Evolutionary conservation across 1,140 invertebrate species (phyloP), one percentile per base, ranked within the genome.

Genomic region (Choristoneura fumiferana): DNA sequence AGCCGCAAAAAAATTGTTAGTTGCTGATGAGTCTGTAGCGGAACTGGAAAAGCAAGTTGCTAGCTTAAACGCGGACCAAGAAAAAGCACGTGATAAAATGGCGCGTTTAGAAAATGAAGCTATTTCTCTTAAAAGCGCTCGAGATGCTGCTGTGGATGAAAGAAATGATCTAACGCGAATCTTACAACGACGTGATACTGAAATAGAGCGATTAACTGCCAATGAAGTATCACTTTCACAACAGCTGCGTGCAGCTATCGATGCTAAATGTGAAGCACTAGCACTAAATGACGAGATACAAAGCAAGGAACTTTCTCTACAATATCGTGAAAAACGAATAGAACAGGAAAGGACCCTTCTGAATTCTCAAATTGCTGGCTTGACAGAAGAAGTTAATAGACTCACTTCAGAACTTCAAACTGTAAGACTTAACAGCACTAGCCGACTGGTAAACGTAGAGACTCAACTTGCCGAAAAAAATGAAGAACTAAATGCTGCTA

Each of bases 241-340:
- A 67, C 94, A 96, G 76, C 76, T 96, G 14, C 91, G 93, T 71
- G 67, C 84, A 49, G 94, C 95, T 35, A 92, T 95, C 58, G 88
- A 92, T 62, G 91, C 94, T 3, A 97, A 97, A 89, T 96, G 95
- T 89, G 94, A 96, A 89, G 95, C 95, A 4, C 78, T 97, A 17
- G 92, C 93, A 12, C 92, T 94, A 49, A 91, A 94, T 53, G 95
- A 97, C 87, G 96, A 97, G 89, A 89, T 96, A 13, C 91, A 94
- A 65, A 94, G 94, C 64, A 93, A 94, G 71, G 94, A 97, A 86
- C 88, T 96, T 15, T 92, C 93, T 8, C 78, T 96, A 15, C 93
- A 97, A 63, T 94, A 93, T 74, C 94, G 94, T 83, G 95, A 97
- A 85, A 95, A 95, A 73, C 90, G 94, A n/a, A 87, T 97, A 40